Evolutionary conservation across 2,113 vertebrate genomes (phyloP), one percentile per base, ranked within the genome.

Genomic region (Muscicapa adusta): DNA sequence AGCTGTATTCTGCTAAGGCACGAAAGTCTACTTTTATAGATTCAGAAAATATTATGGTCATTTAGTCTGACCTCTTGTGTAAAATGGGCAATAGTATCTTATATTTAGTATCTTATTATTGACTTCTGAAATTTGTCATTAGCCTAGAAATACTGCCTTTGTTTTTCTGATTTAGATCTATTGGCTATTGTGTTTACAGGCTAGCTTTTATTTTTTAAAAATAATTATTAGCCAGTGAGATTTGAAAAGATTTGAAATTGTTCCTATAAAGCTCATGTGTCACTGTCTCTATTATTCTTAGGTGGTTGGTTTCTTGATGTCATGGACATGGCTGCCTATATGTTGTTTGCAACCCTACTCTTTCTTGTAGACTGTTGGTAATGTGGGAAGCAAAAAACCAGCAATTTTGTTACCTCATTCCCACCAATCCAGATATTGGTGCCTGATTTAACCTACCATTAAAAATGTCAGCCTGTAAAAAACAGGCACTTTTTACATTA

Each of bases 391-490:
- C 2, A 36, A 88, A 77, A 68, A 72, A 63, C 5, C 1, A 70
- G 3, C 12, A 62, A 14, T 33, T 48, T 54, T 77, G 0, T 34
- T 77, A 34, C 38, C 26, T 70, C 14, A 31, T 57, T 93, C 23
- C 42, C 34, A 78, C 38, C 19, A 71, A 38, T 62, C 36, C 20
- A 51, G 16, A 6, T 73, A 38, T 8, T 0, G 0, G 11, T 51
- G 28, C 18, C 20, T 71, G 40, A 82, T 82, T 78, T 71, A 87
- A 15, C 29, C 7, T 74, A n/a, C 18, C 12, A 89, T 65, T 94
- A 54, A 77, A 90, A 81, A 62, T 75, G 8, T 15, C 19, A 71
- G 5, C 33, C 6, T 66, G 58, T 58, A 50, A 58, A 93, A 91
- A 71, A 26, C 26, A 48, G 56, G 10, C 23, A 42, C 7, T 71